Conservation (phyloP, 1,140 invertebrate species). For the Pseudomyrmex gracilis region DNA sequence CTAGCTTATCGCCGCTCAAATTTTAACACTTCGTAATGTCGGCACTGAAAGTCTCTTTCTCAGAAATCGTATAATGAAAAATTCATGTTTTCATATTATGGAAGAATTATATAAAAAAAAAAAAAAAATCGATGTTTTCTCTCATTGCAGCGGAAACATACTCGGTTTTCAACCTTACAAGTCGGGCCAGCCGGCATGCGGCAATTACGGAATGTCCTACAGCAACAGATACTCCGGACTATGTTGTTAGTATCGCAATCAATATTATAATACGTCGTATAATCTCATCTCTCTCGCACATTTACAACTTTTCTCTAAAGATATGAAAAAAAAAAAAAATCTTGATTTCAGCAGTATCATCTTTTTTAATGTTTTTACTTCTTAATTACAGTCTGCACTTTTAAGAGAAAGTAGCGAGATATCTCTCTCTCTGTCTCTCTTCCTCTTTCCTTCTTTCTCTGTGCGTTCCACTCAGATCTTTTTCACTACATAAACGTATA, state of each 20-base stretch:
- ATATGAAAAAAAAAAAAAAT: neutral
- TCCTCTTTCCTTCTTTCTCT: no score
- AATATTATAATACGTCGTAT: neutral
- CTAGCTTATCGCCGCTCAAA: no score
- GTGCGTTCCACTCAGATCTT: neutral
- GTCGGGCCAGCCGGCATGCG: constrained; percentile 90
- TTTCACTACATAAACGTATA: neutral
- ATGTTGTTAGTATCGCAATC: constrained; percentile 88
- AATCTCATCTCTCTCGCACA: neutral
- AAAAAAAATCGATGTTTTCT: neutral
- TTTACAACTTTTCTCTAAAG: neutral
- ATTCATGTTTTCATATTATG: neutral
- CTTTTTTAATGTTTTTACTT: no score
- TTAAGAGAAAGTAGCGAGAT: no score
- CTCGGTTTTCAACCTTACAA: constrained; percentile 91
- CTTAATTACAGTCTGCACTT: no score
- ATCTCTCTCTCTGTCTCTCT: no score
- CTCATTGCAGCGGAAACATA: constrained; percentile 89
- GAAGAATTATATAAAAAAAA: neutral
- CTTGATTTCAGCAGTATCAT: neutral
- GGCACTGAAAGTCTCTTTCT: neutral
- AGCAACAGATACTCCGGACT: constrained; percentile 91
- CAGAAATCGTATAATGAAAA: neutral
- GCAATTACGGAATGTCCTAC: constrained; percentile 88
- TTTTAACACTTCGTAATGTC: no score